Conservation (phyloP, 2,888 invertebrate species). For the Lacanobia wlatinum region DNA sequence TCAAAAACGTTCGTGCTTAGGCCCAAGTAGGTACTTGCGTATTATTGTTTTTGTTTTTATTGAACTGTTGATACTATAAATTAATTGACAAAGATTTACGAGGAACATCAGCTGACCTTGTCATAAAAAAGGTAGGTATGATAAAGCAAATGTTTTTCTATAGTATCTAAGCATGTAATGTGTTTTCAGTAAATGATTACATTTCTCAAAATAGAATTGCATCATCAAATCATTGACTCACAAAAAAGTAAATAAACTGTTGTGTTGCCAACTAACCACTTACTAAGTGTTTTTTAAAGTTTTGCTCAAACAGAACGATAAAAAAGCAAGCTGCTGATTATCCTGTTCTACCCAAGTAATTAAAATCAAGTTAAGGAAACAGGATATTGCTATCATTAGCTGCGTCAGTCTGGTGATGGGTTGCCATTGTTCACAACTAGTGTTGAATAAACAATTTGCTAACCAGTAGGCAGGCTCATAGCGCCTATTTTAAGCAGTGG, state of each 20-base stretch:
- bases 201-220: conserved; percentile 37
- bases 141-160: conserved; percentile 10
- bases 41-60: neutral
- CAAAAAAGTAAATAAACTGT: conserved; percentile 2
- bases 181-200: neutral
- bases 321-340: conserved; percentile 1
- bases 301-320: neutral
- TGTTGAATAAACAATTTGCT: neutral
- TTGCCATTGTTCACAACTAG: conserved; percentile 1
- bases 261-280: neutral
- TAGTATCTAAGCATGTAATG: neutral
- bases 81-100: conserved; percentile 2
- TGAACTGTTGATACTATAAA: neutral
- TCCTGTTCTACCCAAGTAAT: neutral
- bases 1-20: no score
- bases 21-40: no score
- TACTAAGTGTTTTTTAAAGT: neutral
- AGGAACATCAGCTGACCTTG: neutral
- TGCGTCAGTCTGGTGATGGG: neutral
- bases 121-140: conserved; percentile 4
- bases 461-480: neutral
- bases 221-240: conserved; percentile 39
- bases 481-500: neutral
- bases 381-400: conserved; percentile 38
- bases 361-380: conserved; percentile 12